These are phyloP conservation scores for Melanophora roralis DNA, from an alignment of 2,888 invertebrate genomes.

Conservation along the genomic window DNA sequence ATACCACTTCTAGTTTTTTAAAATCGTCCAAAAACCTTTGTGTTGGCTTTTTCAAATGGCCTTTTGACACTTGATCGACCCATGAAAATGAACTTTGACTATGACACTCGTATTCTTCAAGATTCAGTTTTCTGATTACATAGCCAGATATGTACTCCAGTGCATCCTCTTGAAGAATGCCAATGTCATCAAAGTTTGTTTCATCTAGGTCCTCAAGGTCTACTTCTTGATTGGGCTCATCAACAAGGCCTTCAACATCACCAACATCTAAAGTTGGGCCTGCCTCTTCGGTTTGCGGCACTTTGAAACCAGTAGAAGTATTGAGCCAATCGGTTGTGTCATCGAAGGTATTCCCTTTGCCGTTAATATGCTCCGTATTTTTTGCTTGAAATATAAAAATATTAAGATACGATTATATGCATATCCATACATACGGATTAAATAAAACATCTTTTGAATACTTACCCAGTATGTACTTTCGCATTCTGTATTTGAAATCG, in stretches of 20 bases:
- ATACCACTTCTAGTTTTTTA: neutral
- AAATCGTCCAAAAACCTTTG: neutral
- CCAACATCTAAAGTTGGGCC: no score
- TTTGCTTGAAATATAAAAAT: no score
- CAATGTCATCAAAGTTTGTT: neutral
- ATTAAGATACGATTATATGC: no score
- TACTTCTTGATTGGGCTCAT: neutral
- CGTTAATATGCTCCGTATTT: no score
- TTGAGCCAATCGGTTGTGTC: no score
- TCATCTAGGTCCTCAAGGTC: neutral
- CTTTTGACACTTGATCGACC: neutral
- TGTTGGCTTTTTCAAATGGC: neutral
- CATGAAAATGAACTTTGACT: neutral
- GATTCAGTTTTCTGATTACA: neutral
- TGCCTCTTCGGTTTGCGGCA: no score
- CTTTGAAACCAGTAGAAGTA: no score
- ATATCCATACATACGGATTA: no score
- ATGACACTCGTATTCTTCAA: neutral
- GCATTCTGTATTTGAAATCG: conserved; percentile 18
- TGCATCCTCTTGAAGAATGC: neutral
- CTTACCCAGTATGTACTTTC: conserved; percentile 24
- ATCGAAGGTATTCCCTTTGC: no score
- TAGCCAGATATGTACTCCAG: neutral
- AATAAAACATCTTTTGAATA: no score
- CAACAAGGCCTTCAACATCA: no score